Evolutionary conservation across 2,888 invertebrate species (phyloP).

Genomic region (Lasioglossum leucozonium): DNA sequence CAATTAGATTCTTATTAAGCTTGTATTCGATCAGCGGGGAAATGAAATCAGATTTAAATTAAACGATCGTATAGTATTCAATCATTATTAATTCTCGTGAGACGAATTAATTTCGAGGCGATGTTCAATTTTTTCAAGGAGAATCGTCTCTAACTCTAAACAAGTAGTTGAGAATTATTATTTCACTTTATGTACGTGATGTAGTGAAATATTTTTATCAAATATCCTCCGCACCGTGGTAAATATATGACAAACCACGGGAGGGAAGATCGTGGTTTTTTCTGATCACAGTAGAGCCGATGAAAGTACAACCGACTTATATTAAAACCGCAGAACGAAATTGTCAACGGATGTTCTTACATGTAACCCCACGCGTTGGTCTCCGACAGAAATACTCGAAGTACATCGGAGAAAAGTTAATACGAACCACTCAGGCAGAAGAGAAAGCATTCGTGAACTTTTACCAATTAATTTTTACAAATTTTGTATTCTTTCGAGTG

Average conservation of each 20-base stretch:
- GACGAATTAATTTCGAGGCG: neutral
- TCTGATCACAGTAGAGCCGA: neutral
- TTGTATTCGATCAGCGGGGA: neutral
- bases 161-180: neutral
- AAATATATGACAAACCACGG: constrained; percentile 10
- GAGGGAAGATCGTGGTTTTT: constrained; percentile 1
- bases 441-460: neutral
- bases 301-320: neutral
- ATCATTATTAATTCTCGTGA: neutral
- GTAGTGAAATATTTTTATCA: neutral
- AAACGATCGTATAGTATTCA: neutral
- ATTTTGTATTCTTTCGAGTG: neutral
- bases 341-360: constrained; percentile 15
- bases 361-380: constrained; percentile 49
- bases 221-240: neutral
- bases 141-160: neutral
- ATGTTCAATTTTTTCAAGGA: neutral
- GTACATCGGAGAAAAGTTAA: neutral
- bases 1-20: neutral
- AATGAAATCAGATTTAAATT: neutral
- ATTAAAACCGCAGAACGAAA: constrained; percentile 9
- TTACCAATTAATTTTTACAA: neutral
- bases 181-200: neutral
- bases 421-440: neutral
- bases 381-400: constrained; percentile 44